phyloP scores from a whole-genome alignment of 2,888 invertebrate species.

The Ectobius pallidus region DNA sequence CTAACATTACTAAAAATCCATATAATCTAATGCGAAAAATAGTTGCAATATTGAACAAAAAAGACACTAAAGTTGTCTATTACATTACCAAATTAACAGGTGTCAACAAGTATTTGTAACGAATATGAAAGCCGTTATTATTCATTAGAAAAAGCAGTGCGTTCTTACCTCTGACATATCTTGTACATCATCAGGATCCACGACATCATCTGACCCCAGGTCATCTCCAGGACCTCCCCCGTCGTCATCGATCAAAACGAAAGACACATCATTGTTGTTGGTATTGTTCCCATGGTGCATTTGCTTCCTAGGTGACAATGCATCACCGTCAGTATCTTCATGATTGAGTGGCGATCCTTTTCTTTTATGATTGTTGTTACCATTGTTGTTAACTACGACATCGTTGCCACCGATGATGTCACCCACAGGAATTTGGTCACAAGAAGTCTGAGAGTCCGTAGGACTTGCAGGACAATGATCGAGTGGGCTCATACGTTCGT shows the following conservation, averaged over 20 bases:
- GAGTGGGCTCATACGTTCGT: conserved; percentile 36
- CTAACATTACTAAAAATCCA: no score
- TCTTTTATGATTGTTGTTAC: conserved; percentile 36
- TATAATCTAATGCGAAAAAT: no score
- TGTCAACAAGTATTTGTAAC: no score
- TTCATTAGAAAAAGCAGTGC: neutral
- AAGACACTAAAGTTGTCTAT: no score
- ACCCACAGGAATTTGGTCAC: conserved; percentile 35
- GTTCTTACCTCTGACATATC: conserved; percentile 43
- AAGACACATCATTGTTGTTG: conserved; percentile 56
- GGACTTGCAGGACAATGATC: conserved; percentile 42
- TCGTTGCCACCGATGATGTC: conserved; percentile 37
- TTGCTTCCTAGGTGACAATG: conserved; percentile 49
- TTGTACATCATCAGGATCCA: conserved; percentile 37
- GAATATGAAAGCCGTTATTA: no score
- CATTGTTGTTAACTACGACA: conserved; percentile 24
- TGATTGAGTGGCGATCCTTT: conserved; percentile 34
- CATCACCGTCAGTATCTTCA: conserved; percentile 52
- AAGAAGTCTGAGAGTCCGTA: conserved; percentile 33
- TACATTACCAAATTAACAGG: no score
- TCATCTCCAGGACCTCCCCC: conserved; percentile 50
- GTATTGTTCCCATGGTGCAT: conserved; percentile 51
- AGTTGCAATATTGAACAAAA: no score
- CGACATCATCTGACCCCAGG: conserved; percentile 40
- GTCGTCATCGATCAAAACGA: conserved; percentile 57